These are phyloP conservation scores for Oxyteleia sp. DNA, from an alignment of 2,888 invertebrate genomes.

Conservation along the genomic window DNA sequence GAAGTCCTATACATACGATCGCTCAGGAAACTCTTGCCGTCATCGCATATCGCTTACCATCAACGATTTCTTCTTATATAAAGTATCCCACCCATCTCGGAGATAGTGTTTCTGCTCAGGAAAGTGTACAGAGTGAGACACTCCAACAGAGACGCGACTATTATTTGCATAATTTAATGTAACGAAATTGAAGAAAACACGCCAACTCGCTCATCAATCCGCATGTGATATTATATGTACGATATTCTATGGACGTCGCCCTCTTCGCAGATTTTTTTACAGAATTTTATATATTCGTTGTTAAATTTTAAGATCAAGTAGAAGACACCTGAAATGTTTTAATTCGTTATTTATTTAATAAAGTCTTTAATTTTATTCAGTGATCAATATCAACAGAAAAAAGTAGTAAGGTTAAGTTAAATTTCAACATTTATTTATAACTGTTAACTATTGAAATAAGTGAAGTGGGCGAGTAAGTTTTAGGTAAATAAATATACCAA, in stretches of 20 bases:
- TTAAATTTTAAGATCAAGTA: too few species aligned
- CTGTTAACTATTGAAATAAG: too few species aligned
- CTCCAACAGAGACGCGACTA: slow-evolving; percentile 53
- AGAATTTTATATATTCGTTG: too few species aligned
- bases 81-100: slow-evolving; percentile 72
- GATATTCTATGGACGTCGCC: background rate
- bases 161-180: slow-evolving; percentile 69
- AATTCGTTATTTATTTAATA: too few species aligned
- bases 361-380: too few species aligned
- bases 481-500: too few species aligned
- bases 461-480: too few species aligned
- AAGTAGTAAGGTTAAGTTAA: too few species aligned
- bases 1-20: slow-evolving; percentile 86
- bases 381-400: too few species aligned
- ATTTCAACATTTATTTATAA: too few species aligned
- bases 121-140: slow-evolving; percentile 57
- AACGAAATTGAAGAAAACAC: slow-evolving; percentile 64
- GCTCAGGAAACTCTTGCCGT: slow-evolving; percentile 84
- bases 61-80: slow-evolving; percentile 86
- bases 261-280: too few species aligned
- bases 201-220: slow-evolving; percentile 35
- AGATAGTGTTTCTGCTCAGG: slow-evolving; percentile 69
- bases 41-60: slow-evolving; percentile 86
- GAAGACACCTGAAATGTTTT: too few species aligned
- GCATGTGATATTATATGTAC: slow-evolving; percentile 14